Conservation (phyloP, 2,797 vertebrate species). For the Phyllotis vaccarum region DNA sequence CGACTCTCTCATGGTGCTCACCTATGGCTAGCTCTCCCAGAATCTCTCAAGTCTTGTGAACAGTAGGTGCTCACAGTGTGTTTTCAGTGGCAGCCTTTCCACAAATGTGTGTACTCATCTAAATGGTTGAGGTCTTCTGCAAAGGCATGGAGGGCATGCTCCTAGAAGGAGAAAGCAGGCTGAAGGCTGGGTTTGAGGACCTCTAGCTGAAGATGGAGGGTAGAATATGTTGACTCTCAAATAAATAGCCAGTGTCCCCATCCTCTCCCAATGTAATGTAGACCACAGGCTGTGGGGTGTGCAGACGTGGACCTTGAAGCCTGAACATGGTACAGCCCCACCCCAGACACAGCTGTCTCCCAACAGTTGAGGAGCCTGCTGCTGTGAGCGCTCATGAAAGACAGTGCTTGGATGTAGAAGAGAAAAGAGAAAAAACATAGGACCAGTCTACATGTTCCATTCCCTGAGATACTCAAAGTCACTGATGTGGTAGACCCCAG, state of each 20-base stretch:
- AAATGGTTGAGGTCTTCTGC: not conserved
- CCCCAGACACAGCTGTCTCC: not conserved
- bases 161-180: not conserved
- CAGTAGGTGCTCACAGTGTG: not conserved
- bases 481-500: not conserved
- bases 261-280: not conserved
- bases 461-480: not conserved
- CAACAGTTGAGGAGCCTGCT: not conserved
- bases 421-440: not conserved
- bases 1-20: not conserved
- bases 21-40: not conserved
- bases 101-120: not conserved
- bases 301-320: not conserved
- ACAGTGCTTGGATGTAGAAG: not conserved
- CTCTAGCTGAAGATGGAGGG: not conserved
- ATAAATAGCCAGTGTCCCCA: not conserved
- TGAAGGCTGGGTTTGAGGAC: too few species aligned
- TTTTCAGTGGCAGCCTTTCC: not conserved
- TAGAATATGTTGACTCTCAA: not conserved
- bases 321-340: too few species aligned
- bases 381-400: not conserved
- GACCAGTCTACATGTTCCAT: accelerated
- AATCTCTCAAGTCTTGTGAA: not conserved
- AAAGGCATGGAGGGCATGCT: not conserved
- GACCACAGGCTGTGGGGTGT: not conserved